A percentile compares a stretch with the other conserved stretches of the same genome.
Conservation (phyloP, 2,888 invertebrate genomes). For the Deilephila porcellus region DNA sequence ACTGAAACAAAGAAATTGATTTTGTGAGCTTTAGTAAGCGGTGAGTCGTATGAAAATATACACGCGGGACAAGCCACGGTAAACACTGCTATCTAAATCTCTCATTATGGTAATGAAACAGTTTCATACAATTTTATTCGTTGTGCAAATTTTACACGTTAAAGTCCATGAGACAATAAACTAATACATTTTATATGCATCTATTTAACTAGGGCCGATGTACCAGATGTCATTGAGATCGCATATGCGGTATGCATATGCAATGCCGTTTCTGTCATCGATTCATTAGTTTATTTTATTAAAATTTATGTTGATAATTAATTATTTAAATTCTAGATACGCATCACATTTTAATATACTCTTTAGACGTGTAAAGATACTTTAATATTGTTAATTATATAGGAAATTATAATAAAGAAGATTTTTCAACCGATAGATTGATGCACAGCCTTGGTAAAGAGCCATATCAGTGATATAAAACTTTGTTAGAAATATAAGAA, state of each 20-base stretch:
- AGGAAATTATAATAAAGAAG: neutral
- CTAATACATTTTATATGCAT: conserved; percentile 9
- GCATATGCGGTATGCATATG: neutral
- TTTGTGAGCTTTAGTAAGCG: conserved; percentile 36
- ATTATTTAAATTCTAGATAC: neutral
- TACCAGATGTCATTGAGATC: conserved; percentile 4
- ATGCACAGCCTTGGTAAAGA: no score
- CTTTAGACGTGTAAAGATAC: neutral
- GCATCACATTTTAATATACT: neutral
- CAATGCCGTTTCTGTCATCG: neutral
- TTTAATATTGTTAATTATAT: neutral
- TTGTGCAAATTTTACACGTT: neutral
- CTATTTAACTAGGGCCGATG: neutral
- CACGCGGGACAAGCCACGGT: neutral
- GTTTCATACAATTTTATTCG: conserved; percentile 32
- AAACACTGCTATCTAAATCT: conserved; percentile 37
- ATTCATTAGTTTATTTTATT: neutral
- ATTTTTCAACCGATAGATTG: no score
- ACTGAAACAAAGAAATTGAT: conserved; percentile 70
- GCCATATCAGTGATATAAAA: no score
- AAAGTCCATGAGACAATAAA: conserved; percentile 12
- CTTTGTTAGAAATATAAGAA: no score
- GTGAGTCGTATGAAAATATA: conserved; percentile 19
- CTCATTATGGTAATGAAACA: conserved; percentile 43
- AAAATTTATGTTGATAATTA: neutral